Evolutionary conservation across 2,797 vertebrate species (phyloP).

Genomic region (Harpagifer antarcticus): DNA sequence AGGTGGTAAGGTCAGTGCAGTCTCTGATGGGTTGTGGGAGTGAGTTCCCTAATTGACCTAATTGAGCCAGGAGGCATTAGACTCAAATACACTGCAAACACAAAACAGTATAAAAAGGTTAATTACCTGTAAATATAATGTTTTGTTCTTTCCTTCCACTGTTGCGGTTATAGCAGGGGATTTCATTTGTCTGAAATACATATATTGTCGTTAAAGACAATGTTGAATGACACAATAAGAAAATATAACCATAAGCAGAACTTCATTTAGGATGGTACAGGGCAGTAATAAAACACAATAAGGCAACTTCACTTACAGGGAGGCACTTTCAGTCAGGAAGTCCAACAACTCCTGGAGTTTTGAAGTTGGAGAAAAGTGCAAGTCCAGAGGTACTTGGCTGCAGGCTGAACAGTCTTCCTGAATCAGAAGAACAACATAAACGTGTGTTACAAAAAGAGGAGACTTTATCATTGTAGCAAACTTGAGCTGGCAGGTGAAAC

Average conservation of each 20-base stretch:
- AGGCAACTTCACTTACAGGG: constrained; percentile 86
- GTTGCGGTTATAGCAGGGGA: constrained; percentile 94
- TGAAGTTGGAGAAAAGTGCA: constrained; percentile 90
- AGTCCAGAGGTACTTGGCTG: constrained; percentile 91
- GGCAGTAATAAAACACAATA: neutral
- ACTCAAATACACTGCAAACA: constrained; percentile 4
- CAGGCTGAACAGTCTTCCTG: constrained; percentile 94
- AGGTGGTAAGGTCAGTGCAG: too few relatives aligned
- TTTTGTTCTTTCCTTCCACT: constrained; percentile 93
- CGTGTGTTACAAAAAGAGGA: constrained; percentile 4
- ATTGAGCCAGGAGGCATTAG: constrained; percentile 6
- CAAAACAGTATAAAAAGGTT: constrained; percentile 1
- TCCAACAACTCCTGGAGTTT: constrained; percentile 93
- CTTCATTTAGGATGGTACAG: neutral
- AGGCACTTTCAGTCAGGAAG: constrained; percentile 90
- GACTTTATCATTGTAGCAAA: neutral
- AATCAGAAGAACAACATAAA: constrained; percentile 17
- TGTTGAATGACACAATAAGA: neutral
- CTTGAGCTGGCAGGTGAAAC: neutral
- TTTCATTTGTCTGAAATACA: constrained; percentile 91
- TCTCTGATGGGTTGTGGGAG: too few relatives aligned
- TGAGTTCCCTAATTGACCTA: neutral
- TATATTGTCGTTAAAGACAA: constrained; percentile 5
- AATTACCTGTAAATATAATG: constrained; percentile 94
- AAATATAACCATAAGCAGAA: neutral